Base-by-base conservation (phyloP, 2,797 vertebrate species). In the Silurus lanzhouensis region DNA sequence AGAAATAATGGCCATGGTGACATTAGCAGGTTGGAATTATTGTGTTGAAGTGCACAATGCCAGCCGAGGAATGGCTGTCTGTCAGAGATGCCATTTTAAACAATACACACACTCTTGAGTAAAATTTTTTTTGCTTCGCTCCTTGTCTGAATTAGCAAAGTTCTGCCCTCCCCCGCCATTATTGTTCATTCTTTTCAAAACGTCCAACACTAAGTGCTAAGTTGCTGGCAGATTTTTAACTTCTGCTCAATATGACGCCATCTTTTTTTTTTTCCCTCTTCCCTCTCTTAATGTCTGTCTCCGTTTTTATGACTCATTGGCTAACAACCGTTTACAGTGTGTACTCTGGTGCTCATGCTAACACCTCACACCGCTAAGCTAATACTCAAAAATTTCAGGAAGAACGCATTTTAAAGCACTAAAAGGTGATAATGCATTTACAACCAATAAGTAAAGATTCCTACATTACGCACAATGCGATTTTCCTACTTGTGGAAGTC, bases 1-100 rank as follows among this genome's bases (percentile, higher is more conserved):
- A 90, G 90, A 93, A 93, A 91, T 92, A 93, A 92, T 91, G 93
- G 92, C 93, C 92, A 91, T 82, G 77, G 92, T 93, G 93, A 95
- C 94, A 93, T 95, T 93, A 94, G 93, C 94, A 94, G 94, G 94
- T 95, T 95, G 93, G 92, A 94, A 95, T 93, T 94, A 95, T 92
- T 95, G 94, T 94, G 94, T 94, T 93, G 92, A 88, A 87, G 90
- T 92, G 93, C 92, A 95, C 94, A 95, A 95, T 95, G 91, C 93
- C 91, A 90, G 92, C 91, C 92, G 91, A 92, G 92, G 93, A 91
- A 90, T 91, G 85, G 57, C 88, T 91, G 93, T 93, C 92, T 94
- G 94, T 95, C 95, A 95, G 91, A 91, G 83, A 90, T 94, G 94
- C 94, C 94, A 94, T 93, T 91, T 91, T 92, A 86, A 92, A 95